Evolutionary conservation across 2,888 invertebrate species (phyloP), one percentile per base, ranked within the genome.

Genomic region (Micoletzkya japonica): DNA sequence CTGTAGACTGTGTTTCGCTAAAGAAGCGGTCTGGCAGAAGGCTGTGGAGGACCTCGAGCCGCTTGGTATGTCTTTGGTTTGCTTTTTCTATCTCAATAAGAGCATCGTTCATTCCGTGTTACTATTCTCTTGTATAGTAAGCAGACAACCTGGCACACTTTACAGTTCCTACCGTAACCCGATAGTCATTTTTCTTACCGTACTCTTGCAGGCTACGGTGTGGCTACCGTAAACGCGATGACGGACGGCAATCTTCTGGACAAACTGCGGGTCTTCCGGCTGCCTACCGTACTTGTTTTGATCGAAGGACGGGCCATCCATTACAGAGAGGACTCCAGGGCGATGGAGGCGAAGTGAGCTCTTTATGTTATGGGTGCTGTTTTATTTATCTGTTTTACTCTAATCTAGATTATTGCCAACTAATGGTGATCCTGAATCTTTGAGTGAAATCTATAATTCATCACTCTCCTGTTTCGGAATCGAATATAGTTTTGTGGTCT

Each of bases 201-300:
- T 50, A 2, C 10, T 4, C 26, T 59, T 77, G 70, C 7, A 88
- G 87, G 87, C 49, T 78, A 87, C 70, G 88, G 88, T 67, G 79
- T 87, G n/a, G 87, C 86, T 4, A 86, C 87, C 2, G 83, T 88
- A 20, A 86, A 88, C 78, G 86, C 85, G 1, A 81, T 86, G 50
- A 77, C 82, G 10, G 86, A 86, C n/a, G 83, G 85, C 14, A 82
- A 82, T 58, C 79, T 88, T 28, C 79, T 86, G 10, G 83, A 85
- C 49, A 83, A 85, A 34, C 76, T 88, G 59, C 79, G 86, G 30
- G 79, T 88, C 28, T 78, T 77, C 50, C 81, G 78, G 32, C 83
- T 87, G 26, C 88, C 88, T 0, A 73, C 85, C 3, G 80, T 88
- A 26, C 73, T 87, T 39, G 87, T 85, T 7, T 77, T 88, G 7